Base-by-base conservation (phyloP, 1,140 invertebrate species). In the Heliothis virescens region DNA sequence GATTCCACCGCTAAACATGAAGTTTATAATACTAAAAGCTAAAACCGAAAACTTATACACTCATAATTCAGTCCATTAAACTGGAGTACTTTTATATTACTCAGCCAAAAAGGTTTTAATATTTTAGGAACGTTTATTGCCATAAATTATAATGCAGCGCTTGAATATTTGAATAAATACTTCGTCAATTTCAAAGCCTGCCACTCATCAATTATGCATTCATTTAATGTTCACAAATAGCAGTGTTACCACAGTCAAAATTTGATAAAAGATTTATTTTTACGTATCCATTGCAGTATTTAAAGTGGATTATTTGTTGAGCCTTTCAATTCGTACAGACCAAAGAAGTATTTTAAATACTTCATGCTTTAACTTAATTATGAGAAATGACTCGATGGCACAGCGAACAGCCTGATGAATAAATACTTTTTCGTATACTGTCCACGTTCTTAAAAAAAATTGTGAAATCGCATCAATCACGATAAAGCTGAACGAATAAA, bases 101-200 rank as follows among this genome's bases (percentile, higher is more conserved):
- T 18, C 57, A 18, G 18, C 18, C 0, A 26, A 21, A 26, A 18
- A 18, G 18, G 11, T 53, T n/a, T 15, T 15, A 13, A 53, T 53
- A 53, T 53, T 53, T 53, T 53, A 53, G 1, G 52, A 53, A 53
- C 15, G n/a, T 53, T 57, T 16, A 18, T 10, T 18, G 53, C 5
- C 5, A 18, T 10, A 34, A 34, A 62, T 21, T 62, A 29, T 62
- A 13, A 34, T 62, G 59, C 26, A 13, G 12, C 21, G 13, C 10
- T 26, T 34, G 26, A 62, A 29, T 34, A 62, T 62, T 62, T 21
- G 26, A 62, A 62, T 62, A 62, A 62, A 62, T 62, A 62, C 21
- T 5, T 57, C 55, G 55, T 57, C 55, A 57, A 57, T 57, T 57
- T 21, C 21, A 62, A 13, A 7, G 3, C 5, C 4, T 34, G 11